Evolutionary conservation across 2,888 invertebrate species (phyloP), one percentile per base, ranked within the genome.

Genomic region (Eurytoma californica): DNA sequence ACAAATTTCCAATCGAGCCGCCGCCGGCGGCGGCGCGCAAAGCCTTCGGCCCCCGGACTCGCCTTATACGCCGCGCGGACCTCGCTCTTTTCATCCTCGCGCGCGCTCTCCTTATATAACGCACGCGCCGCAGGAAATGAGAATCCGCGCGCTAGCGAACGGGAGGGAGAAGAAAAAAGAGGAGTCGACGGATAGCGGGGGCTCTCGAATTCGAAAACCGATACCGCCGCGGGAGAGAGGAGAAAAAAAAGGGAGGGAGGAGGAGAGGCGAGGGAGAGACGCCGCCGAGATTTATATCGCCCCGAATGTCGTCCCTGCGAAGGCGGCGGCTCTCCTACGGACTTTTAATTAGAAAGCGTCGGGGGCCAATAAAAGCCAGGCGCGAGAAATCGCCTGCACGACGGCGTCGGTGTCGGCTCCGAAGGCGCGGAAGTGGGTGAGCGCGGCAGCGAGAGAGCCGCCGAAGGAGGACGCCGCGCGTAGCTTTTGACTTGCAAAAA

Each of bases 261-360:
- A 13, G 20, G 13, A 49, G n/a, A 16, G 18, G 20, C 58, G 18
- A 16, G 18, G 13, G 49, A 3, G 51, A 65, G 30, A 53, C 39
- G 66, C 69, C 39, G 55, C 55, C 61, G 67, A 75, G 75, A 76
- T 76, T 79, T 75, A 76, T 76, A 79, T 72, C 79, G 72, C 65
- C 55, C 75, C 76, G 61, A 72, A 72, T 72, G 76, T 72, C 72
- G 55, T 63, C 24, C 39, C 72, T 20, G 30, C 72, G n/a, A 28
- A 49, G 30, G 69, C 49, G 13, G 18, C 49, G 53, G 20, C 20
- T 72, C 67, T 57, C 74, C 73, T 70, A 28, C 79, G 79, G 79
- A 80, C 80, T 80, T 80, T 80, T 80, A 80, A 80, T 80, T 80
- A 80, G 80, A 80, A 72, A 79, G 66, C 75, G 61, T 72, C 49